Evolutionary conservation across 2,888 invertebrate genomes (phyloP).

Genomic region (Netelia fuscicornis): DNA sequence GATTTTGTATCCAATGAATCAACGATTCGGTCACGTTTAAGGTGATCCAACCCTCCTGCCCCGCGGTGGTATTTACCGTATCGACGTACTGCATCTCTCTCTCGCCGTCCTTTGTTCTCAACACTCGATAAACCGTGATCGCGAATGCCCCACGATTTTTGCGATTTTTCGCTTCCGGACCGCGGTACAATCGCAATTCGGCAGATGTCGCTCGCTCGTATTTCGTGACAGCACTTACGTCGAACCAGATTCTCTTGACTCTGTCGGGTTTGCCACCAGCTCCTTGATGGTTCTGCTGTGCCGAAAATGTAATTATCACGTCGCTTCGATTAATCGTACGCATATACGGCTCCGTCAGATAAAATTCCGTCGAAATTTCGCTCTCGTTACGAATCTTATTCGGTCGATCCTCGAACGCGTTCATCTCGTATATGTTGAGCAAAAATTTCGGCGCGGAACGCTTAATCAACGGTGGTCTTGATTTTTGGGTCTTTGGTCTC

Average conservation of each 20-base stretch:
- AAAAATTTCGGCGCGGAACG: slow-evolving; percentile 94
- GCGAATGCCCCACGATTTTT: slow-evolving; percentile 86
- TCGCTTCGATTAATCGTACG: slow-evolving; percentile 94
- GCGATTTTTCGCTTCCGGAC: slow-evolving; percentile 84
- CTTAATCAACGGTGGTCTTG: slow-evolving; percentile 78
- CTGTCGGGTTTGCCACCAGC: slow-evolving; percentile 91
- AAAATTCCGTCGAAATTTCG: slow-evolving; percentile 85
- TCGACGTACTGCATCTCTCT: slow-evolving; percentile 90
- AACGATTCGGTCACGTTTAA: slow-evolving; percentile 92
- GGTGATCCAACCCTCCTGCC: slow-evolving; percentile 93
- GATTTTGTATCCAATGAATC: slow-evolving; percentile 90
- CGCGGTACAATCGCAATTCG: slow-evolving; percentile 92
- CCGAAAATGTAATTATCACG: slow-evolving; percentile 94
- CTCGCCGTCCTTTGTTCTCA: slow-evolving; percentile 87
- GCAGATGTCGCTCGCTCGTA: slow-evolving; percentile 92
- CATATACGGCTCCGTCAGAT: slow-evolving; percentile 91
- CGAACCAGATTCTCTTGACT: slow-evolving; percentile 95
- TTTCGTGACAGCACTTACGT: slow-evolving; percentile 93
- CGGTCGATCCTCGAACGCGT: slow-evolving; percentile 87
- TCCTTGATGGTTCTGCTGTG: slow-evolving; percentile 87
- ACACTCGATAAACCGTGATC: slow-evolving; percentile 88
- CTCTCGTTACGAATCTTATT: slow-evolving; percentile 82
- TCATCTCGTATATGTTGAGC: slow-evolving; percentile 91
- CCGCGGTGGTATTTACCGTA: slow-evolving; percentile 89
- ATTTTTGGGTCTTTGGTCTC: slow-evolving; percentile 87